Evolutionary conservation across 2,113 vertebrate genomes (phyloP).

Genomic region (Acanthisitta chloris): DNA sequence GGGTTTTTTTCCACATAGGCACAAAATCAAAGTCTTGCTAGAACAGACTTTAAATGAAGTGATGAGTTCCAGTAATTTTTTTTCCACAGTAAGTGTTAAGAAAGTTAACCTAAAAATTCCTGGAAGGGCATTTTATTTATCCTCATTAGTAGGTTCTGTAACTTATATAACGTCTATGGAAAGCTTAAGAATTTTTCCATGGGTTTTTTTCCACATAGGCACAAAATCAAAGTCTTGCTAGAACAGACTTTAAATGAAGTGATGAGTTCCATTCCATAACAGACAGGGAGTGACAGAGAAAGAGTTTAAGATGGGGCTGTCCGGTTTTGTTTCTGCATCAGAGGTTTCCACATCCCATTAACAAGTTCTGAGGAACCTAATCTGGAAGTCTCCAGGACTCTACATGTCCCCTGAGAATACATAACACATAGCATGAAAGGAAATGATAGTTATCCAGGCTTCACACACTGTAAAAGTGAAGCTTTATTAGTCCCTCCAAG

Average conservation of each 20-base stretch:
- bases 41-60: not conserved
- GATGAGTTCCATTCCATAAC: not conserved
- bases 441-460: not conserved
- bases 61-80: not conserved
- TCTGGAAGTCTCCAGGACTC: not conserved
- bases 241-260: not conserved
- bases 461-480: not conserved
- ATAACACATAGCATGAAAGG: not conserved
- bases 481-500: conserved; percentile 1
- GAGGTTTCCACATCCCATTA: not conserved
- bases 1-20: not conserved
- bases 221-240: not conserved
- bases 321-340: not conserved
- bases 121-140: not conserved
- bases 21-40: not conserved
- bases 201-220: not conserved
- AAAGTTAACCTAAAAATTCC: not conserved
- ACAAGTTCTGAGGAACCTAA: not conserved
- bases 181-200: not conserved
- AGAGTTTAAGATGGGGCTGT: not conserved
- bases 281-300: not conserved
- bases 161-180: not conserved
- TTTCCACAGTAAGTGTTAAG: not conserved
- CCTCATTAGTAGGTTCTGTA: not conserved
- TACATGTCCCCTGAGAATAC: not conserved